Percentiles rank a stretch among this genome's conserved stretches.
Evolutionary conservation across 1,140 invertebrate species (phyloP).

Genomic region (Micrasema longulum): DNA sequence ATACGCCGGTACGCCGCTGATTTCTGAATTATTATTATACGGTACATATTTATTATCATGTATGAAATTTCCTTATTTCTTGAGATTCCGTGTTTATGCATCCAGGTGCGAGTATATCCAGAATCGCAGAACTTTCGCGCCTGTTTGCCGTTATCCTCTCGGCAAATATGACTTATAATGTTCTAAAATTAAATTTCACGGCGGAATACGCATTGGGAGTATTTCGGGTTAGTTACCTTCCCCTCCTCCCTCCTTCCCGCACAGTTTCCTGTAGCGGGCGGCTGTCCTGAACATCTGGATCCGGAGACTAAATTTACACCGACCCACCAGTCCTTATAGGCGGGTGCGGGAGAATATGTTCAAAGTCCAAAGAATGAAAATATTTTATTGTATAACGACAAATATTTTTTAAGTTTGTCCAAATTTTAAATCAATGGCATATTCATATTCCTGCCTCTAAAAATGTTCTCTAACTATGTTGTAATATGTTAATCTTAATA

Average conservation of each 20-base stretch:
- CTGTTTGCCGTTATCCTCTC: background rate
- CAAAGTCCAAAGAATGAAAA: conserved; percentile 1
- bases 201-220: conserved; percentile 1
- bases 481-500: no score
- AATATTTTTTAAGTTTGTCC: no score
- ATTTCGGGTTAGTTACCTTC: conserved; percentile 2
- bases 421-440: no score
- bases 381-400: no score
- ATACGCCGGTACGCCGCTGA: no score
- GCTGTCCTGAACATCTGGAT: conserved; percentile 14
- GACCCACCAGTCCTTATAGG: background rate
- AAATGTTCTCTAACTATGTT: no score
- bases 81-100: no score
- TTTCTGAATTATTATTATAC: no score
- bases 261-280: background rate
- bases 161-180: conserved; percentile 14
- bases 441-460: no score
- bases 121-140: background rate
- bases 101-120: no score
- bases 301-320: conserved; percentile 25
- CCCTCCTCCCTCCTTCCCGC: background rate
- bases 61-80: no score
- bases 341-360: background rate
- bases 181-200: conserved; percentile 21
- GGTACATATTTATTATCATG: no score